Evolutionary conservation across 2,888 invertebrate genomes (phyloP), one percentile per base, ranked within the genome.

Genomic region (Drosophila meridiana): DNA sequence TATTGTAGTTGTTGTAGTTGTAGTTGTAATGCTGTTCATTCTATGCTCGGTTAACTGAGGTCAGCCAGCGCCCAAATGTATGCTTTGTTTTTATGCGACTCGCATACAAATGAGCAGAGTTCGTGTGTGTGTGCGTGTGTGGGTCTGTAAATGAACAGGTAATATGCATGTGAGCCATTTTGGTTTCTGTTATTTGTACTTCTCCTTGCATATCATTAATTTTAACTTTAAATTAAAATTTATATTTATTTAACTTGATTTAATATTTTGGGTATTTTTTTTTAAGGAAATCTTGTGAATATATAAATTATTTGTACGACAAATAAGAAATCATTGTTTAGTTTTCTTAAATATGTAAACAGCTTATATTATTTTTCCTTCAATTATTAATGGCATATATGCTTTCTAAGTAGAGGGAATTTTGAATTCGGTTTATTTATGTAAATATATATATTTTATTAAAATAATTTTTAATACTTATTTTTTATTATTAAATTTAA

Each of bases 61-160:
- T 48, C 60, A 47, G 38, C 40, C 53, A 47, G 62, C 59, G 40
- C 50, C 50, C 42, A 36, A 65, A 56, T 52, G 36, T 64, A 50
- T 47, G 47, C 47, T 64, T 45, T 69, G 63, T 40, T 62, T 52
- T 48, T 26, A 56, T 65, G 68, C 53, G 45, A 34, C 53, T 58
- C 67, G 87, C 83, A 88, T 83, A 75, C 77, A 86, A 80, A 83
- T 83, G 68, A 61, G n/a, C 32, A 26, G 26, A 3, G 7, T 4
- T 26, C 36, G 13, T 30, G 40, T 2, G 8, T 13, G 36, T 6
- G 20, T 53, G 20, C n/a, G 20, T 26, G 53, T 13, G 26, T 34
- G 40, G 6, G 34, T 8, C 4, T 52, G 34, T 36, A 53, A 13
- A 36, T 53, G 38, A 53, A 28, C 45, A 40, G 26, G 38, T 52